Evolutionary conservation across 2,888 invertebrate species (phyloP), one percentile per base, ranked within the genome.

Genomic region (Hydrotaea cyrtoneurina): DNA sequence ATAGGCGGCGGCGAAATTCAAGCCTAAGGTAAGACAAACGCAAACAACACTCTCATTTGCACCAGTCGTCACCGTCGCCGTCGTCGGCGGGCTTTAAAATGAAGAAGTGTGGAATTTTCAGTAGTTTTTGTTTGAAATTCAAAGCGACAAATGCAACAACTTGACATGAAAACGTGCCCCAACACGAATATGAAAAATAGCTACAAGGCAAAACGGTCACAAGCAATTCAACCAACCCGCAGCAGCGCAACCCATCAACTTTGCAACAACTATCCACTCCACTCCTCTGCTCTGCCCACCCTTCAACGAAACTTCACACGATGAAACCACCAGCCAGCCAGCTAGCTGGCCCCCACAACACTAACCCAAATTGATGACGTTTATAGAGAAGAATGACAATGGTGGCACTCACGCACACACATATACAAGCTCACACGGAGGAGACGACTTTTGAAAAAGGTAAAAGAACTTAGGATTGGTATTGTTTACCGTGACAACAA

Each of bases 281-380:
- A n/a, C n/a, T n/a, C n/a, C n/a, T n/a, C 31, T 31, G 31, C 31
- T 31, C 3, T 31, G n/a, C n/a, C n/a, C n/a, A n/a, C n/a, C n/a
- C n/a, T 13, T 15, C 19, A 2, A 17, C 17, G 19, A 15, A 17
- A 55, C 21, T 0, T 55, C 19, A 10, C 55, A 21, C 55, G 17
- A 10, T 8, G 8, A 7, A 2, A 17, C 53, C 5, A 43, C 19
- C 43, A 13, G 43, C 13, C 46, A 43, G 23, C 43, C 36, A n/a
- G n/a, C n/a, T n/a, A n/a, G n/a, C n/a, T n/a, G n/a, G n/a, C n/a
- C n/a, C 50, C 23, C 55, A 72, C 74, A 77, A 73, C 78, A 79
- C 84, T 84, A 84, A 84, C 84, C 84, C 76, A 78, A 84, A 84
- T 84, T 84, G 84, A 84, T 81, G 84, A 81, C 84, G 81, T 84